These are phyloP conservation scores for Lerista edwardsae DNA, from an alignment of 2,797 vertebrate genomes.

Conservation along the genomic window DNA sequence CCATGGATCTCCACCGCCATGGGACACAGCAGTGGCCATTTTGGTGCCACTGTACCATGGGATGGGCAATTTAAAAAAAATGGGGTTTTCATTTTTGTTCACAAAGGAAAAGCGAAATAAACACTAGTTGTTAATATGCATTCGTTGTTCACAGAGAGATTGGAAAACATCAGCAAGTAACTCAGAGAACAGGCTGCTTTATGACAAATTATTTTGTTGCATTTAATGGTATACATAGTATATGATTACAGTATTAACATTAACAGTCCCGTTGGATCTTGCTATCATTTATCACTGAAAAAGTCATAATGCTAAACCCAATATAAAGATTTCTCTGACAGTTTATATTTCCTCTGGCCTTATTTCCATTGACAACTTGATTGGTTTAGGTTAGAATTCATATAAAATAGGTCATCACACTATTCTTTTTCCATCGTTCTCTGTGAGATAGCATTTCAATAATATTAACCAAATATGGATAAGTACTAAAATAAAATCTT, in stretches of 20 bases:
- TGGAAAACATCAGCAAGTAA: conserved; percentile 54
- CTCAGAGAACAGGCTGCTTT: conserved; percentile 40
- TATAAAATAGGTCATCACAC: conserved; percentile 3
- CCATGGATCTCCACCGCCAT: no score
- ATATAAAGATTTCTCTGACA: background rate
- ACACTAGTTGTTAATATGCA: conserved; percentile 30
- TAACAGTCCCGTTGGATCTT: conserved; percentile 32
- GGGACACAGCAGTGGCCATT: no score
- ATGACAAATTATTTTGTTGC: conserved; percentile 51
- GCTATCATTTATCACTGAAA: conserved; percentile 9
- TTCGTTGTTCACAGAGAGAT: conserved; percentile 56
- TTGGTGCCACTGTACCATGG: no score
- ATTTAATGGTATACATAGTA: conserved; percentile 37
- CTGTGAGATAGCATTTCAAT: background rate
- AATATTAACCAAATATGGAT: background rate
- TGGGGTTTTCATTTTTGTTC: conserved; percentile 41
- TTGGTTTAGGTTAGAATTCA: conserved; percentile 8
- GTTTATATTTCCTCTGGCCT: background rate
- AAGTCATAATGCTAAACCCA: conserved; percentile 13
- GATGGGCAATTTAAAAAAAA: conserved; percentile 31
- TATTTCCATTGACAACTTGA: background rate
- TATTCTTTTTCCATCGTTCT: background rate
- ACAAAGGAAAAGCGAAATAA: conserved; percentile 22
- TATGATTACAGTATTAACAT: conserved; percentile 20
- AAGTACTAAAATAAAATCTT: background rate